A percentile compares a stretch with the other conserved stretches of the same genome.
phyloP scores from a whole-genome alignment of 2,888 invertebrate genomes.

The Philereme vetulata region DNA sequence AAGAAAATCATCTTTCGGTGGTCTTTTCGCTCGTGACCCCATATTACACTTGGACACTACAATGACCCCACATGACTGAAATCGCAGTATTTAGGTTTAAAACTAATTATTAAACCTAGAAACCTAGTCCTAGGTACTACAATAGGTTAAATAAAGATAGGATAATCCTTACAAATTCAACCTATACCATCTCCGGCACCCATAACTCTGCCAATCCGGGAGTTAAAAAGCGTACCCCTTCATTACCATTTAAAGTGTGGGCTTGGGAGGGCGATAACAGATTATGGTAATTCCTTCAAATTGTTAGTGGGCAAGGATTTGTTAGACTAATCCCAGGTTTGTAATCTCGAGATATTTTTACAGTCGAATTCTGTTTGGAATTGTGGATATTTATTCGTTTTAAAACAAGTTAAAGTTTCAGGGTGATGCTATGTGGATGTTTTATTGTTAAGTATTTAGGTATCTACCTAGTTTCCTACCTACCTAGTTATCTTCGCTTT shows the following conservation, averaged over 20 bases:
- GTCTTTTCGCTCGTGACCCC: no score
- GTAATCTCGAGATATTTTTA: slow-evolving; percentile 30
- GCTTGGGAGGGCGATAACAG: slow-evolving; percentile 64
- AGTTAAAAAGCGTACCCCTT: slow-evolving; percentile 52
- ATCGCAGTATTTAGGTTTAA: no score
- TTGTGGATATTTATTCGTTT: not conserved
- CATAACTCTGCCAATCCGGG: slow-evolving; percentile 32
- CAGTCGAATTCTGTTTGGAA: slow-evolving; percentile 3
- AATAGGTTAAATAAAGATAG: not conserved
- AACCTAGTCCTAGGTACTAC: no score
- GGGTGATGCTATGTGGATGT: no score
- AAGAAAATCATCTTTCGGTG: no score
- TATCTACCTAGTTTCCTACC: no score
- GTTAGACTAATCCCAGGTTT: slow-evolving; percentile 31
- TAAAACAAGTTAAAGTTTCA: no score
- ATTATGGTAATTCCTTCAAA: slow-evolving; percentile 74
- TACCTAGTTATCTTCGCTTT: no score
- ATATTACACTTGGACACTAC: no score
- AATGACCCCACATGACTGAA: no score
- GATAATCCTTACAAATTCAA: slow-evolving; percentile 11
- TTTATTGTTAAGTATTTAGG: no score
- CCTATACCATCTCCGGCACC: slow-evolving; percentile 22
- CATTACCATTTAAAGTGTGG: slow-evolving; percentile 75
- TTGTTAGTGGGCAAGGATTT: slow-evolving; percentile 58
- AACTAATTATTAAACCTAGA: no score